Evolutionary conservation across 2,113 vertebrate species (phyloP).

Genomic region (Pardalotus punctatus): DNA sequence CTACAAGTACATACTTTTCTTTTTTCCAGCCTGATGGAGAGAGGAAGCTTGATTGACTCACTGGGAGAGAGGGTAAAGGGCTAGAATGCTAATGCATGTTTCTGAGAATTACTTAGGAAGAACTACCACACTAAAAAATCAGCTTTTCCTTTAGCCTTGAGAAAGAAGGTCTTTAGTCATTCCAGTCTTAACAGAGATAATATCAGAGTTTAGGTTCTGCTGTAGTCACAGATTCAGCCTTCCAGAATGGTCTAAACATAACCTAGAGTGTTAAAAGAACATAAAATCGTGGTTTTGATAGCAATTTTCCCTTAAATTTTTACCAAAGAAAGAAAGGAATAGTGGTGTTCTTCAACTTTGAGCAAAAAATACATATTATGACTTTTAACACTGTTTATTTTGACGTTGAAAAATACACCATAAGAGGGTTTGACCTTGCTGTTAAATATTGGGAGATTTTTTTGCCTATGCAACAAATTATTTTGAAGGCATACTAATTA

Average conservation of each 20-base stretch:
- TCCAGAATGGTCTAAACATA: background rate
- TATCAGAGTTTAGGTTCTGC: background rate
- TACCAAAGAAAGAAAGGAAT: background rate
- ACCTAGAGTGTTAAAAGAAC: background rate
- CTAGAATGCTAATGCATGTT: background rate
- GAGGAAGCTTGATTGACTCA: background rate
- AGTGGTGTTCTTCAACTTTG: background rate
- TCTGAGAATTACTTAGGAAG: background rate
- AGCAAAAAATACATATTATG: background rate
- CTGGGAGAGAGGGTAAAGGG: background rate
- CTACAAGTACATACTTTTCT: background rate
- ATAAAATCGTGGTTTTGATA: fast-evolving
- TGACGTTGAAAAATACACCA: background rate
- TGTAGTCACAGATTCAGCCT: background rate
- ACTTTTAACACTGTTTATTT: background rate
- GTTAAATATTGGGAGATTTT: background rate
- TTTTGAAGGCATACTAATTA: background rate
- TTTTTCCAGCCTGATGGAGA: background rate
- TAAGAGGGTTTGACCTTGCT: background rate
- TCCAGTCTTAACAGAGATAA: background rate
- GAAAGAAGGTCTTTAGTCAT: background rate
- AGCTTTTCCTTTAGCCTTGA: background rate
- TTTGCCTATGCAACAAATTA: background rate
- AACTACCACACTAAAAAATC: background rate
- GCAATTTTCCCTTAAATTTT: background rate